Conservation (phyloP, 2,888 invertebrate species). For the Tetranychus piercei region DNA sequence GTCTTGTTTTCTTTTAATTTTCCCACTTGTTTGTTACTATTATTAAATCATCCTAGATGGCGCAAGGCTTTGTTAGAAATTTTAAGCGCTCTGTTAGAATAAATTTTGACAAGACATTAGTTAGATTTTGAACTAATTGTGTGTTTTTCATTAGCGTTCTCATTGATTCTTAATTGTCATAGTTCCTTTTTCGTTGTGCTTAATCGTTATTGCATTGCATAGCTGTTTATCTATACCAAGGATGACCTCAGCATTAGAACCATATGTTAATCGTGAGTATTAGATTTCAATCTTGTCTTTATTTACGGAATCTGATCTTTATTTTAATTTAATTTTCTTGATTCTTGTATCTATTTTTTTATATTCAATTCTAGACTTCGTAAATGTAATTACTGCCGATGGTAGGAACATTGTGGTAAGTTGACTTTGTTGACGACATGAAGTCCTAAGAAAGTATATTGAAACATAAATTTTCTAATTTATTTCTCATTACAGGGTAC, state of each 20-base stretch:
- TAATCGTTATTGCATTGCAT: no score
- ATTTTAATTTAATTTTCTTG: no score
- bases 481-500: conserved; percentile 48
- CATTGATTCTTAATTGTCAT: conserved; percentile 4
- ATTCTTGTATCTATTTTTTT: not conserved
- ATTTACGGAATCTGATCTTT: no score
- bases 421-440: conserved; percentile 31
- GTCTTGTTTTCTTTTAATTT: not conserved
- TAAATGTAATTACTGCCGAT: conserved; percentile 86
- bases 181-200: not conserved
- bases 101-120: no score
- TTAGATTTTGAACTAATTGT: no score
- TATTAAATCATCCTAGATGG: no score
- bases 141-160: no score
- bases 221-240: not conserved
- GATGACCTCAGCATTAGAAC: conserved; percentile 25
- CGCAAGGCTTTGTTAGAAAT: no score
- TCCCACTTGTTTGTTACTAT: no score
- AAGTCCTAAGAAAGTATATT: not conserved
- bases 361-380: conserved; percentile 31
- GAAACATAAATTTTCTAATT: not conserved
- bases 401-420: conserved; percentile 70
- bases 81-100: no score
- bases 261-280: conserved; percentile 23
- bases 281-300: no score